Base-by-base conservation (phyloP, 2,888 invertebrate genomes). In the Muscina levida region DNA sequence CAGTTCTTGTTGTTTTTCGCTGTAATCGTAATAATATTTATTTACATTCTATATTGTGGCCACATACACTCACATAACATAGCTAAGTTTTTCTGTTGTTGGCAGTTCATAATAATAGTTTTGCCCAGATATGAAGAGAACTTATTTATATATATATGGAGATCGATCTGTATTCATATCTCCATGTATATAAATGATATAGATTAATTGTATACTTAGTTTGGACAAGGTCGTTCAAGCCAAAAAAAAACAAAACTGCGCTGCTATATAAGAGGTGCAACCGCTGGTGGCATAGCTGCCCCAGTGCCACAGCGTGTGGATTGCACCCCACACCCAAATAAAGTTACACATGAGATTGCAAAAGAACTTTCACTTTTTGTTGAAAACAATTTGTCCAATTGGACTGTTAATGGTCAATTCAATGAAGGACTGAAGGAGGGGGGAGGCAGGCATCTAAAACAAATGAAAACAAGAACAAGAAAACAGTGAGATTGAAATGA, bases 211-310 rank as follows among this genome's bases (percentile, higher is more conserved):
- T 22, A 22, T 22, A 62, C 62, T 22, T 13, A 42, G 62, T 39
- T 42, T 62, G 42, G 62, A 62, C 62, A 62, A 62, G 62, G 62
- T 62, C 62, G 62, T 62, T 62, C 11, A 22, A 39, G 39, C 62
- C 62, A 19, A 62, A 42, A 62, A 31, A 31, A 31, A 31, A 31
- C 8, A 31, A n/a, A n/a, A n/a, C n/a, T n/a, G n/a, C n/a, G n/a
- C 59, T 15, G 59, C 17, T 59, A 37, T 59, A 13, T 37, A 59
- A 37, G 19, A 17, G 37, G 37, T 17, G 59, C n/a, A n/a, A n/a
- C n/a, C n/a, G n/a, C n/a, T n/a, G n/a, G n/a, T n/a, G n/a, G n/a
- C n/a, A n/a, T n/a, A n/a, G n/a, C n/a, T n/a, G n/a, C n/a, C n/a
- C n/a, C n/a, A n/a, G n/a, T n/a, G n/a, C n/a, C n/a, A n/a, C n/a